Evolutionary conservation across 30 jellyfish, hydroid and myxozoan genomes (phyloP).

Genomic region (Thelohanellus kitauei): DNA sequence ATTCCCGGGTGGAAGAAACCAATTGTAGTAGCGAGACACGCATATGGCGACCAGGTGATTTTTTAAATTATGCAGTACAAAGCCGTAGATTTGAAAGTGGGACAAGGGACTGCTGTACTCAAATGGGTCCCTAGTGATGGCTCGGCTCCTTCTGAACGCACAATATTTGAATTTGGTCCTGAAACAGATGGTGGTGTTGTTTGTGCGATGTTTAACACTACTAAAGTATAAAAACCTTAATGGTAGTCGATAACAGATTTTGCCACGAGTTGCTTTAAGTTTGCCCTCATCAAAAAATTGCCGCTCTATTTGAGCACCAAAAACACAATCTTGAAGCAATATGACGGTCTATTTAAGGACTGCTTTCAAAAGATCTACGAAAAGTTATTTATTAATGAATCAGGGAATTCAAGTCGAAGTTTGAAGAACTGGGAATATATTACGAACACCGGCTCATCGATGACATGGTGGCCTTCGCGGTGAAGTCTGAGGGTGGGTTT

Average conservation of each 20-base stretch:
- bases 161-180: not conserved
- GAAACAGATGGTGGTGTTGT: conserved; percentile 51
- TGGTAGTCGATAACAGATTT: conserved; percentile 48
- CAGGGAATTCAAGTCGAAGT: conserved; percentile 37
- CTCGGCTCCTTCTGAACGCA: conserved; percentile 1
- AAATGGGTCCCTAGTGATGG: conserved; percentile 76
- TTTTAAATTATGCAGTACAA: conserved; percentile 16
- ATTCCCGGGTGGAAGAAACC: conserved; percentile 97
- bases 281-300: conserved; percentile 43
- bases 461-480: conserved; percentile 85
- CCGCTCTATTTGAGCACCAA: conserved; percentile 91
- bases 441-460: conserved; percentile 90
- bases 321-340: conserved; percentile 52
- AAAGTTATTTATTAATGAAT: conserved; percentile 12
- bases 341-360: conserved; percentile 89
- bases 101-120: conserved; percentile 41
- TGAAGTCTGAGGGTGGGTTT: conserved; percentile 69
- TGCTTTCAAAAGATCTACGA: conserved; percentile 54
- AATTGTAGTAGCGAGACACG: conserved; percentile 85
- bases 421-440: conserved; percentile 50
- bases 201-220: conserved; percentile 84
- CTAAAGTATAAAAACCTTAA: conserved; percentile 10
- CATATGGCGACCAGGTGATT: conserved; percentile 86
- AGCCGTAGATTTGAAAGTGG: conserved; percentile 86
- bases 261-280: conserved; percentile 85